Conservation (phyloP, 2,888 invertebrate species). For the Rhagium mordax region DNA sequence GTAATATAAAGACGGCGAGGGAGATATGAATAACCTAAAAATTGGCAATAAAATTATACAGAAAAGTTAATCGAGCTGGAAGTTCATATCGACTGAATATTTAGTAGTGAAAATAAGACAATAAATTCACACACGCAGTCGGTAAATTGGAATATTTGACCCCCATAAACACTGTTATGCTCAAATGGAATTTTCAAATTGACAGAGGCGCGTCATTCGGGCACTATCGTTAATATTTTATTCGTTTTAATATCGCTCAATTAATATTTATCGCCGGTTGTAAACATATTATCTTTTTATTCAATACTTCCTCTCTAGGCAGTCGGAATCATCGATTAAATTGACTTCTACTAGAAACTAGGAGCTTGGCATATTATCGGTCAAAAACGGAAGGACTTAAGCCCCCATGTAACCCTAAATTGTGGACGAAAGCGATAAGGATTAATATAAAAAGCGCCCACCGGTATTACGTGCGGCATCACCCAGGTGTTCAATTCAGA, state of each 20-base stretch:
- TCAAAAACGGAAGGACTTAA: not conserved
- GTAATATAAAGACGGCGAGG: slow-evolving; percentile 53
- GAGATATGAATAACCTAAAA: slow-evolving; percentile 62
- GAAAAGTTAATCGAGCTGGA: slow-evolving; percentile 64
- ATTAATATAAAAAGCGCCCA: slow-evolving; percentile 18
- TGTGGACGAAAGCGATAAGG: not conserved
- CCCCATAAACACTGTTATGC: slow-evolving; percentile 68
- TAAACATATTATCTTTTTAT: slow-evolving; percentile 7
- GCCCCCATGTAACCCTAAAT: not conserved
- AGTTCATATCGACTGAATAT: slow-evolving; percentile 67
- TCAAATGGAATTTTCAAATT: slow-evolving; percentile 66
- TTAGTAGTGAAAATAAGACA: slow-evolving; percentile 67
- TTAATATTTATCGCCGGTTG: slow-evolving; percentile 44
- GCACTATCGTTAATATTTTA: slow-evolving; percentile 49
- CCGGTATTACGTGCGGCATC: slow-evolving; percentile 35
- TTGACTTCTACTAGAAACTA: too few relatives aligned
- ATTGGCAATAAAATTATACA: slow-evolving; percentile 68
- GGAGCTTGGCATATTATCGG: too few relatives aligned
- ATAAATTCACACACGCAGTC: slow-evolving; percentile 66
- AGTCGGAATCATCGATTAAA: not conserved
- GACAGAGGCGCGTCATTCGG: slow-evolving; percentile 59
- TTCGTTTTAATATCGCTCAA: slow-evolving; percentile 39
- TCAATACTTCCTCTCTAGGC: not conserved
- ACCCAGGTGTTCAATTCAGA: slow-evolving; percentile 37
- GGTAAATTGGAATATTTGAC: slow-evolving; percentile 70